A percentile compares a stretch with the other conserved stretches of the same genome.
Conservation (phyloP, 1,140 invertebrate genomes). For the Eriocheir sinensis region DNA sequence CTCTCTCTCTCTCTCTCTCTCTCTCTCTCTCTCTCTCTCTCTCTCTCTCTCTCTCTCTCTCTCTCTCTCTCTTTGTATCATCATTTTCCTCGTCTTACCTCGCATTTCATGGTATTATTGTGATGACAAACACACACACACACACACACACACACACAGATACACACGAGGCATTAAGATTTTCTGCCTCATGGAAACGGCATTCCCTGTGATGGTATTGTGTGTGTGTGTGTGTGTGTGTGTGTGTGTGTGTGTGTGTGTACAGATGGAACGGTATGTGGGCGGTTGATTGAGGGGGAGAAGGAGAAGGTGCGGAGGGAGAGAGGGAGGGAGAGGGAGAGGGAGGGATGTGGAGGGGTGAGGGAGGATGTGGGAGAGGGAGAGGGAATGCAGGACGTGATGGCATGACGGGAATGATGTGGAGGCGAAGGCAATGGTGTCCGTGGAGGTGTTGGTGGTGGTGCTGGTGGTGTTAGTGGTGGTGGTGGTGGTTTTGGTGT, state of each 20-base stretch:
- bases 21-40: slow-evolving; percentile 54
- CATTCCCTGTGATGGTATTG: background rate
- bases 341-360: background rate
- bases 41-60: slow-evolving; percentile 27
- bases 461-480: background rate
- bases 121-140: background rate
- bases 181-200: background rate
- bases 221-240: background rate
- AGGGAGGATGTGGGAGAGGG: background rate
- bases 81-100: too few relatives aligned
- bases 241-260: slow-evolving; percentile 24
- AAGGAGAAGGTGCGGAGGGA: background rate
- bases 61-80: background rate
- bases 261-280: too few relatives aligned
- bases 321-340: background rate
- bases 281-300: background rate
- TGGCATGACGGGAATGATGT: background rate
- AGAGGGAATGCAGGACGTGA: background rate
- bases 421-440: background rate
- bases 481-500: too few relatives aligned
- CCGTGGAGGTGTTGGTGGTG: background rate
- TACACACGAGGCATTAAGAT: background rate
- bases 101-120: background rate
- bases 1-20: slow-evolving; percentile 55
- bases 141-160: slow-evolving; percentile 19